Base-by-base conservation (phyloP, 2,113 vertebrate genomes). In the Eupsittula cactorum region DNA sequence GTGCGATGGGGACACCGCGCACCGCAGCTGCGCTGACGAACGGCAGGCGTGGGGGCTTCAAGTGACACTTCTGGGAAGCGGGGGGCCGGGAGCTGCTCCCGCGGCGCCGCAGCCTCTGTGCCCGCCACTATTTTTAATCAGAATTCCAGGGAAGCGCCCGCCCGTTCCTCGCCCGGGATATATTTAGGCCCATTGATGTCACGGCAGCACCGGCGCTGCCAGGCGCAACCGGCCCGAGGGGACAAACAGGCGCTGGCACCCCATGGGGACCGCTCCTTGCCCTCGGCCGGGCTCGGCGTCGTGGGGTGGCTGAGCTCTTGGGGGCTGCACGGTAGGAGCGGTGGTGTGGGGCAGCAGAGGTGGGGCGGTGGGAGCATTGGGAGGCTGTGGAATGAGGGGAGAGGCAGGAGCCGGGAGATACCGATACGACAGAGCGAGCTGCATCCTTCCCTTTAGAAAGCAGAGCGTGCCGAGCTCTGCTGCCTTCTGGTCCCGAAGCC, bases 111-210 rank as follows among this genome's bases (percentile, higher is more conserved):
- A 47, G 79, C 84, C 96, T 90, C 93, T 92, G 91, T 42, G 89
- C 64, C 92, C 39, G 11, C 92, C 97, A 98, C 98, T 99, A 99
- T 99, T 99, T 99, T 98, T 99, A 98, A 98, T 98, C 98, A 95
- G 97, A 97, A 98, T 98, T 99, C 98, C 99, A 98, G 82, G 95
- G 98, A 99, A 98, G 97, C 98, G 95, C 98, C 97, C 85, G 7
- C 92, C 78, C 53, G 39, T 96, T 97, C 93, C 95, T 93, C 33
- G 13, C 93, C 50, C 2, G 2, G 87, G 96, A 97, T 98, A 98
- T 97, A 97, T 97, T 97, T 97, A 97, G 96, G 97, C 74, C 52
- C 42, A 2, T 92, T 96, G 95, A 97, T 96, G 97, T 97, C 97
- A 98, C 86, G 0, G 78, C 69, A 64, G 92, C 53, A 63, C 21